A percentile compares a stretch with the other conserved stretches of the same genome.
phyloP scores from a whole-genome alignment of 2,888 invertebrate species.

The Drosophila maculinotata region DNA sequence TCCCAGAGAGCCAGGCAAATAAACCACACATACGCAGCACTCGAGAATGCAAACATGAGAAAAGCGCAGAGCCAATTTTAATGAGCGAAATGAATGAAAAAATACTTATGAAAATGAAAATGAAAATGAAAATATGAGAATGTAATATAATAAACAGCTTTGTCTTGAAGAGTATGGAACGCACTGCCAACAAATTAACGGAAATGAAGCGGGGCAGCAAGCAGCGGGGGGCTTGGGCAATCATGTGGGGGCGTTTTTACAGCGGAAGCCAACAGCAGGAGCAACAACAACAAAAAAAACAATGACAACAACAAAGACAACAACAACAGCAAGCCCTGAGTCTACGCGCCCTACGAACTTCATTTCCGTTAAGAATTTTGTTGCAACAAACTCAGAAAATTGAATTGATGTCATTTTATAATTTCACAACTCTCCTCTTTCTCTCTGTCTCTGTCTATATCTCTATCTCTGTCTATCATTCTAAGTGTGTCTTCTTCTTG shows the following conservation, averaged over 20 bases:
- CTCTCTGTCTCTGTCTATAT: slow-evolving; percentile 14
- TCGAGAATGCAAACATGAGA: slow-evolving; percentile 42
- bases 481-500: neutral
- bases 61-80: slow-evolving; percentile 39
- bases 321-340: slow-evolving; percentile 23
- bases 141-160: slow-evolving; percentile 81
- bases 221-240: slow-evolving; percentile 56
- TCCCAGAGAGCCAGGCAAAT: slow-evolving; percentile 45
- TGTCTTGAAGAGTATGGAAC: slow-evolving; percentile 85
- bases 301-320: slow-evolving; percentile 20
- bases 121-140: slow-evolving; percentile 71
- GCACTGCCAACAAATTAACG: slow-evolving; percentile 84
- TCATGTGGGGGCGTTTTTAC: slow-evolving; percentile 39
- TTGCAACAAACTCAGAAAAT: slow-evolving; percentile 78
- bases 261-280: slow-evolving; percentile 45
- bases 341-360: slow-evolving; percentile 63
- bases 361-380: slow-evolving; percentile 84
- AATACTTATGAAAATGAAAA: slow-evolving; percentile 25
- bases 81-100: slow-evolving; percentile 37
- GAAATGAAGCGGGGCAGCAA: slow-evolving; percentile 75
- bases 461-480: slow-evolving; percentile 11
- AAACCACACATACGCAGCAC: slow-evolving; percentile 50
- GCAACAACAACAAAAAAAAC: slow-evolving; percentile 18
- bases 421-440: slow-evolving; percentile 55
- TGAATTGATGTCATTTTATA: slow-evolving; percentile 80